Percentiles rank a stretch among this genome's conserved stretches.
These are phyloP conservation scores for Eubasilissa regina DNA, from an alignment of 1,140 invertebrate species.

Conservation along the genomic window DNA sequence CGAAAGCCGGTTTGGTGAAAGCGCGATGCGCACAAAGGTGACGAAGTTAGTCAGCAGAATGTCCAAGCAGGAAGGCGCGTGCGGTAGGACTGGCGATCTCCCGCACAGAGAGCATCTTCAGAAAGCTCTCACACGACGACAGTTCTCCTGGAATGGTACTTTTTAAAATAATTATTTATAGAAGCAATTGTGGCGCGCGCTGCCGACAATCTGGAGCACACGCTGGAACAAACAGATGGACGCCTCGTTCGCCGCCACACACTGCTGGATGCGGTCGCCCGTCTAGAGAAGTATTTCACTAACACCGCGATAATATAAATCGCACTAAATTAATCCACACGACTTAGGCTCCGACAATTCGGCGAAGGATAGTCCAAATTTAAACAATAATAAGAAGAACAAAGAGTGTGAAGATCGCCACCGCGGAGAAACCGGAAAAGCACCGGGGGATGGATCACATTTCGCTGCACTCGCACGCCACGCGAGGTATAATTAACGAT, in stretches of 20 bases:
- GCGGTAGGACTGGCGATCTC: constrained; percentile 48
- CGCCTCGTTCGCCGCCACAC: constrained; percentile 4
- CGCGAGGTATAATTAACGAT: constrained; percentile 34
- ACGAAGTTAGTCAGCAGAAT: not conserved
- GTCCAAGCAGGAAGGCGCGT: constrained; percentile 14
- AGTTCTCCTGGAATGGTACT: constrained; percentile 43
- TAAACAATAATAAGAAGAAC: too few relatives aligned
- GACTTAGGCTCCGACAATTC: too few relatives aligned
- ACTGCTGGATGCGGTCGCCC: not conserved
- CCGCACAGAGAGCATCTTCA: constrained; percentile 35
- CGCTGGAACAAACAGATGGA: constrained; percentile 7
- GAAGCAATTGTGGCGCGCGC: constrained; percentile 48
- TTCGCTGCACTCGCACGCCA: not conserved
- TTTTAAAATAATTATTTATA: constrained; percentile 53
- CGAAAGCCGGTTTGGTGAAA: not conserved
- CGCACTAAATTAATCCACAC: too few relatives aligned
- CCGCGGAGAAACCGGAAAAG: not conserved
- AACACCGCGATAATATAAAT: too few relatives aligned
- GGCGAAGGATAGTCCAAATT: too few relatives aligned
- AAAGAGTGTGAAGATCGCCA: too few relatives aligned
- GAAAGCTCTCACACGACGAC: constrained; percentile 53
- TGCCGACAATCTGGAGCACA: constrained; percentile 38
- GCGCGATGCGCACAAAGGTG: not conserved
- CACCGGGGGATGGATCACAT: not conserved
- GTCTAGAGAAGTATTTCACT: too few relatives aligned